Conservation (phyloP, 2,797 vertebrate genomes). For the Botia almorhae region DNA sequence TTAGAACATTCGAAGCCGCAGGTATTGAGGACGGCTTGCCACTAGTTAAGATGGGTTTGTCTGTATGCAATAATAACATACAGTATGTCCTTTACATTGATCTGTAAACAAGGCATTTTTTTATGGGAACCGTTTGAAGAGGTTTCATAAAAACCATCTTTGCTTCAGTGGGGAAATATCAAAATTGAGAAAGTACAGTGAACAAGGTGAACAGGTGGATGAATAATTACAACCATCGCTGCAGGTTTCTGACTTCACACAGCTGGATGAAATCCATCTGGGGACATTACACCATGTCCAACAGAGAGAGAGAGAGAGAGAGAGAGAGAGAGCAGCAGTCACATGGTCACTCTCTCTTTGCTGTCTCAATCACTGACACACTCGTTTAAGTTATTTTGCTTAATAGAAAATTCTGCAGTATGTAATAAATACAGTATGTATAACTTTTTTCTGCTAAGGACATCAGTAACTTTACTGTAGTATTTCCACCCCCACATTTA, state of each 20-base stretch:
- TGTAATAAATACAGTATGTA: no score
- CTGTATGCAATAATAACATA: no score
- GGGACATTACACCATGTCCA: constrained; percentile 37
- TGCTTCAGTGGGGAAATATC: background rate
- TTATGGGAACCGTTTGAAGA: background rate
- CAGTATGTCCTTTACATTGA: background rate
- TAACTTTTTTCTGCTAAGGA: no score
- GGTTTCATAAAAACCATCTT: background rate
- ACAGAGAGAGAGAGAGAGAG: constrained; percentile 10
- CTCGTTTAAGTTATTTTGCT: background rate
- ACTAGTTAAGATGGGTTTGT: background rate
- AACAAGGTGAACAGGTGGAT: constrained; percentile 56
- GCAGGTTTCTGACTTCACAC: constrained; percentile 44
- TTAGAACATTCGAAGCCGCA: background rate
- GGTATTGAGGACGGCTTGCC: background rate
- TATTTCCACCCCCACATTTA: no score
- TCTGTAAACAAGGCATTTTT: background rate
- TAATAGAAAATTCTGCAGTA: no score
- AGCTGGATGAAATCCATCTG: constrained; percentile 56
- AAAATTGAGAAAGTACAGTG: constrained; percentile 10
- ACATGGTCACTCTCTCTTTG: background rate
- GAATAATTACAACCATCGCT: constrained; percentile 43
- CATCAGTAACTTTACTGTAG: no score
- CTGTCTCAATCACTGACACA: background rate
- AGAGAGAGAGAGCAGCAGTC: constrained; percentile 8